Evolutionary conservation across 1,140 invertebrate species (phyloP).

Genomic region (Centruroides sculpturatus): DNA sequence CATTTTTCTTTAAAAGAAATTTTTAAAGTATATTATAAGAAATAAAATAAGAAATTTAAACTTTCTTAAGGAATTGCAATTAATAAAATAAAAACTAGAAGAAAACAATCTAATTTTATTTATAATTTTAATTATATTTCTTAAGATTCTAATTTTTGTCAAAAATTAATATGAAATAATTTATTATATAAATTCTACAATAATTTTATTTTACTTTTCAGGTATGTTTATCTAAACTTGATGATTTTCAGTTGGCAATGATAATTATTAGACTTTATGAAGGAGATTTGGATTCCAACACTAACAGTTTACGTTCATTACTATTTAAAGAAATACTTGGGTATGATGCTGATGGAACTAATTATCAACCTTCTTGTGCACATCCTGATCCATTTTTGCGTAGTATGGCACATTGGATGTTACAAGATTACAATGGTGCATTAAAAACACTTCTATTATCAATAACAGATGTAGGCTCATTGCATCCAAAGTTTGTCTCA

Average conservation of each 20-base stretch:
- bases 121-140: too few relatives aligned
- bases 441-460: constrained; percentile 74
- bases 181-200: too few relatives aligned
- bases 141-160: too few relatives aligned
- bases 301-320: constrained; percentile 56
- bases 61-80: too few relatives aligned
- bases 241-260: constrained; percentile 92
- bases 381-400: constrained; percentile 93
- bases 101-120: too few relatives aligned
- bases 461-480: constrained; percentile 60
- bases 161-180: too few relatives aligned
- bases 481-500: constrained; percentile 51
- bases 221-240: constrained; percentile 77
- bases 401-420: constrained; percentile 93
- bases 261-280: constrained; percentile 86
- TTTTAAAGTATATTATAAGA: too few relatives aligned
- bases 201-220: constrained; percentile 64
- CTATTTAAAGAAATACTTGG: constrained; percentile 54
- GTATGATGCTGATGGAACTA: constrained; percentile 29
- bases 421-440: constrained; percentile 80
- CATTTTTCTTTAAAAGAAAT: too few relatives aligned
- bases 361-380: constrained; percentile 50
- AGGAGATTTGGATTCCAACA: constrained; percentile 44
- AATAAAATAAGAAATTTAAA: too few relatives aligned
- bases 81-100: too few relatives aligned